phyloP scores from a whole-genome alignment of 1,140 invertebrate species.

The Acromyrmex echinatior region DNA sequence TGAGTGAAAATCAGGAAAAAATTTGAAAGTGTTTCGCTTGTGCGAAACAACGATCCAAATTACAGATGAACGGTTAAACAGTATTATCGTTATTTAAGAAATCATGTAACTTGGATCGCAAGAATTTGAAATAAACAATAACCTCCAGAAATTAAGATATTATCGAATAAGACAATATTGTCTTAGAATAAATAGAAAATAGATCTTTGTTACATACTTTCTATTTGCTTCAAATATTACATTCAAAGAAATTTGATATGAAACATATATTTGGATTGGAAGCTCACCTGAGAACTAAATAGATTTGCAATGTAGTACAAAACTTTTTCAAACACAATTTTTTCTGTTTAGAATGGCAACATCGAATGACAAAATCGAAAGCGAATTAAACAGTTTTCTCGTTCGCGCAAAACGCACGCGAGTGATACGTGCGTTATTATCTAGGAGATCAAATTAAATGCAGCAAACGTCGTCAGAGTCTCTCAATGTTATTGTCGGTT shows the following conservation, averaged over 20 bases:
- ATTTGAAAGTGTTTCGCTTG: no score
- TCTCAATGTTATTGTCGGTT: conserved; percentile 45
- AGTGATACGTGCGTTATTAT: conserved; percentile 22
- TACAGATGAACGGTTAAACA: no score
- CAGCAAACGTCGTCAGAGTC: conserved; percentile 16
- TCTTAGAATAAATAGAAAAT: no score
- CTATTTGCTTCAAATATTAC: conserved; percentile 25
- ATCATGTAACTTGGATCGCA: no score
- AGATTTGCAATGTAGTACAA: neutral
- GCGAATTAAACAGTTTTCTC: neutral
- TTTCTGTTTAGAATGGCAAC: neutral
- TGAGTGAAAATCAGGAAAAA: no score
- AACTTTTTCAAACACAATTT: neutral
- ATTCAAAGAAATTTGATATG: neutral
- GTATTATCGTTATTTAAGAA: no score
- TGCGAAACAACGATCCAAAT: no score
- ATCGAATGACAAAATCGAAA: neutral
- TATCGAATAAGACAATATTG: no score
- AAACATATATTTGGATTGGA: neutral
- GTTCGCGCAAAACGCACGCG: conserved; percentile 10
- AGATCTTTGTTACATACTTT: neutral
- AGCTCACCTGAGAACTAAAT: neutral
- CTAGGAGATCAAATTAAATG: conserved; percentile 64
- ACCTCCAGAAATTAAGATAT: no score
- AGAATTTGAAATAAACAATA: no score